A percentile compares a stretch with the other conserved stretches of the same genome.
These are phyloP conservation scores for Zaprionus davidi DNA, from an alignment of 1,140 invertebrate species.

Conservation along the genomic window DNA sequence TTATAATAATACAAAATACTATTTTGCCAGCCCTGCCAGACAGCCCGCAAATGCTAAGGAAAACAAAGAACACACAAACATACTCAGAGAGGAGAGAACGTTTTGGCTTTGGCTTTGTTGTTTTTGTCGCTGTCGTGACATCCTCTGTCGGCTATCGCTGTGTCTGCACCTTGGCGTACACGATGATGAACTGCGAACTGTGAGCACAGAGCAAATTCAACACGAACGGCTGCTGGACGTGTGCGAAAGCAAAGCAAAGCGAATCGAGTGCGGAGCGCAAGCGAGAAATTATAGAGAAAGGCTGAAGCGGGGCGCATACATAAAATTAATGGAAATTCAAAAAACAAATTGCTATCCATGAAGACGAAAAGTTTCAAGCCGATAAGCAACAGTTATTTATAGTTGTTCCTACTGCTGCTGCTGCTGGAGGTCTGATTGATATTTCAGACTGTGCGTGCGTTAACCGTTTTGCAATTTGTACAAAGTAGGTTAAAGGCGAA, in stretches of 20 bases:
- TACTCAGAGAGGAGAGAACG: background rate
- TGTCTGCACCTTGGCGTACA: background rate
- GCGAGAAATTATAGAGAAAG: conserved; percentile 66
- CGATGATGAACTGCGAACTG: conserved; percentile 46
- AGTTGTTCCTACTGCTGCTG: conserved; percentile 7
- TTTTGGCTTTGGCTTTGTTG: conserved; percentile 26
- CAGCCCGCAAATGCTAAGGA: background rate
- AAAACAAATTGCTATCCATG: conserved; percentile 21
- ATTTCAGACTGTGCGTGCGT: conserved; percentile 41
- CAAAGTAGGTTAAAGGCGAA: conserved; percentile 64
- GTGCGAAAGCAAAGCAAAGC: conserved; percentile 52
- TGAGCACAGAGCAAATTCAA: conserved; percentile 60
- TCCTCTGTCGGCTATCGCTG: conserved; percentile 25
- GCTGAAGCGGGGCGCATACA: conserved; percentile 41
- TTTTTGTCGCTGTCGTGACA: conserved; percentile 21
- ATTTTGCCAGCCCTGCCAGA: conserved; percentile 3
- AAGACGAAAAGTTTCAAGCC: conserved; percentile 20
- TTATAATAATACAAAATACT: background rate
- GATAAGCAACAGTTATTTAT: conserved; percentile 25
- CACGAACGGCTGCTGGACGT: conserved; percentile 73
- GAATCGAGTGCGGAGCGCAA: conserved; percentile 61
- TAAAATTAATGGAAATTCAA: conserved; percentile 38
- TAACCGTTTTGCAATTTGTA: conserved; percentile 21
- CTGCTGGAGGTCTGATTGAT: background rate
- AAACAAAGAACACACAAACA: conserved; percentile 31